Percentiles rank a stretch among this genome's conserved stretches.
Conservation (phyloP, 2,797 vertebrate genomes). For the Gastrophryne carolinensis region DNA sequence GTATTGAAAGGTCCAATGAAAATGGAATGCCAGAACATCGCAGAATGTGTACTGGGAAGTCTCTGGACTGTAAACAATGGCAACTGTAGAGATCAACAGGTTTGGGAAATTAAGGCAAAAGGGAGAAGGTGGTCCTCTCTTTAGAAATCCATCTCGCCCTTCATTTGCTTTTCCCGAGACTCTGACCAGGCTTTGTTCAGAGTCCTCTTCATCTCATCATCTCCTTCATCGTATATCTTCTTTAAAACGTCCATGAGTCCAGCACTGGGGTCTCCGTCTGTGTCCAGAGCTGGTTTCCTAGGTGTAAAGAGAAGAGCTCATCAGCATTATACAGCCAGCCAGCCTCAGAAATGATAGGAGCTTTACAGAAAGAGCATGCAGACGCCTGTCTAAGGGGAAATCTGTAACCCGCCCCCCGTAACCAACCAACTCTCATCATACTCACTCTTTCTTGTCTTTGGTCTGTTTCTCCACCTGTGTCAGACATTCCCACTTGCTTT, state of each 20-base stretch:
- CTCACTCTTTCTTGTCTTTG: constrained; percentile 98
- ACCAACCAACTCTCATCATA: no score
- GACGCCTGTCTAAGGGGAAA: no score
- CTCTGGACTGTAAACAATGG: constrained; percentile 58
- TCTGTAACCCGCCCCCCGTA: no score
- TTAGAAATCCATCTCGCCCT: constrained; percentile 84
- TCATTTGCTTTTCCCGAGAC: constrained; percentile 91
- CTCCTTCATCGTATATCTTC: constrained; percentile 94
- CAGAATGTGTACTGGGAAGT: constrained; percentile 62
- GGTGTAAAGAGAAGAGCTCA: not conserved
- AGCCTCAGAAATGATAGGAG: no score
- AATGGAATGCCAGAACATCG: constrained; percentile 61
- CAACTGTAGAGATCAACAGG: constrained; percentile 48
- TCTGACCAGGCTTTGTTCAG: constrained; percentile 98
- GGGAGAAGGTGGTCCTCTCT: constrained; percentile 28
- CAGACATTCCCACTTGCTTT: constrained; percentile 91
- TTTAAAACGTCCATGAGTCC: constrained; percentile 94
- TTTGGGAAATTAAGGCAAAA: constrained; percentile 59
- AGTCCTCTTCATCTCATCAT: constrained; percentile 97
- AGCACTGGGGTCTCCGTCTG: constrained; percentile 84
- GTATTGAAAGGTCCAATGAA: constrained; percentile 56
- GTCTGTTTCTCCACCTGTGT: constrained; percentile 90
- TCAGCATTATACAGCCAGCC: no score
- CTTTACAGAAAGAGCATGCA: no score
- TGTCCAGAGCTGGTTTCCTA: constrained; percentile 75